Evolutionary conservation across 2,888 invertebrate genomes (phyloP), one percentile per base, ranked within the genome.

Genomic region (Adelognathus sp.): DNA sequence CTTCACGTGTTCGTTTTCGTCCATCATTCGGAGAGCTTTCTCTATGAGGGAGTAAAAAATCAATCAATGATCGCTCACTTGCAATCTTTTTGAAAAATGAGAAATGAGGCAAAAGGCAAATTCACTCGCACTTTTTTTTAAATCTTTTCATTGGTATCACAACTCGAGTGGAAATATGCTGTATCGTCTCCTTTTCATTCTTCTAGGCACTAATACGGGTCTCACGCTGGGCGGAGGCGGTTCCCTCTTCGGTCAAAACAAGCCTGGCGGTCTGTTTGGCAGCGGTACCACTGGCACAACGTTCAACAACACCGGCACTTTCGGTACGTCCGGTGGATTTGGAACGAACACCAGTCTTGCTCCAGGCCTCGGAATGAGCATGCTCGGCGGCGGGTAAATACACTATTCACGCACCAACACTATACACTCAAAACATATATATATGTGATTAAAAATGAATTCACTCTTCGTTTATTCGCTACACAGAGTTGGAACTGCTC

Each of bases 201-300:
- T 11, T 56, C 36, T 16, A 79, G 78, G 85, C 56, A 85, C 88
- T 85, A 92, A 91, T n/a, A 88, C 90, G 0, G 92, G 92, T n/a
- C 84, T 93, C 14, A 84, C 78, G 31, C 79, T 91, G 72, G 86
- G 87, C 14, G 82, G 85, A 16, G 87, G 87, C 27, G 86, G 85
- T 64, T 86, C 87, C 0, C 81, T 89, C 7, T 92, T 92, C 79
- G 91, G 90, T 0, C 90, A 91, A 83, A 87, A 86, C 88, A 93
- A 93, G 83, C 92, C 93, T 0, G 92, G 92, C 5, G 91, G 92
- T 1, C 86, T 95, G 3, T 95, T 95, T 86, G 93, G 93, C 2
- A 93, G 89, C 81, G 89, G 92, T 0, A 89, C 89, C 24, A 89
- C 91, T 7, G 91, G 91, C 2, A 87, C 90, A 2, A 86, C 93